These are phyloP conservation scores for Thymallus thymallus DNA, from an alignment of 2,113 vertebrate species.

Conservation along the genomic window DNA sequence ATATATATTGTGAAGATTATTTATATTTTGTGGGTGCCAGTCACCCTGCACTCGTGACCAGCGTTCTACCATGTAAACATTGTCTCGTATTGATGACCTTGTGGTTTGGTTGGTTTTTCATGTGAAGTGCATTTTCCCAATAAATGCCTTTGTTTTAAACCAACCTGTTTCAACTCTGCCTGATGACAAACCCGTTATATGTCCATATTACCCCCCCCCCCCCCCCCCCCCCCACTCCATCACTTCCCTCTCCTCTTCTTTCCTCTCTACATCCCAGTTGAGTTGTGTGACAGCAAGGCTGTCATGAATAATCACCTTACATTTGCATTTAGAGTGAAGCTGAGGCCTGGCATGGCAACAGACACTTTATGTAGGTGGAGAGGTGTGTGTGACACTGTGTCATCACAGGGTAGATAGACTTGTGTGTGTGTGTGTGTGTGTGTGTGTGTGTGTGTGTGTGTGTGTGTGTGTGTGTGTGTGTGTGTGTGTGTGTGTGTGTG, in stretches of 20 bases:
- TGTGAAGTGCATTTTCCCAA: constrained; percentile 82
- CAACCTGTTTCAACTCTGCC: background rate
- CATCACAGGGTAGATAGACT: too few relatives aligned
- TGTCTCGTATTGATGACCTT: constrained; percentile 78
- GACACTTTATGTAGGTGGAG: constrained; percentile 25
- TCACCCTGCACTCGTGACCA: constrained; percentile 64
- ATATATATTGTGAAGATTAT: constrained; percentile 75
- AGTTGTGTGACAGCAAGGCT: background rate
- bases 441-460: too few relatives aligned
- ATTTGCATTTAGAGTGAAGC: constrained; percentile 75
- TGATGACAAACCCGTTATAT: background rate
- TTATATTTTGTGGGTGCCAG: constrained; percentile 76
- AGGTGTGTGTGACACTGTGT: constrained; percentile 10
- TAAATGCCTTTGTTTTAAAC: constrained; percentile 80
- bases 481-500: too few relatives aligned
- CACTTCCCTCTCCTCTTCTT: constrained; percentile 66
- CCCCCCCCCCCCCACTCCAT: constrained; percentile 11
- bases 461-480: too few relatives aligned
- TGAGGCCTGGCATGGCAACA: background rate
- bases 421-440: background rate
- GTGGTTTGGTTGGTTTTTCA: constrained; percentile 76
- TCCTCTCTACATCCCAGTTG: constrained; percentile 59
- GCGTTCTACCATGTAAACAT: constrained; percentile 74
- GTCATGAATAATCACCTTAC: constrained; percentile 52
- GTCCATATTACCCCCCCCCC: background rate